A percentile compares a stretch with the other conserved stretches of the same genome.
These are phyloP conservation scores for Drosophila athabasca DNA, from an alignment of 1,140 invertebrate genomes.

Conservation along the genomic window DNA sequence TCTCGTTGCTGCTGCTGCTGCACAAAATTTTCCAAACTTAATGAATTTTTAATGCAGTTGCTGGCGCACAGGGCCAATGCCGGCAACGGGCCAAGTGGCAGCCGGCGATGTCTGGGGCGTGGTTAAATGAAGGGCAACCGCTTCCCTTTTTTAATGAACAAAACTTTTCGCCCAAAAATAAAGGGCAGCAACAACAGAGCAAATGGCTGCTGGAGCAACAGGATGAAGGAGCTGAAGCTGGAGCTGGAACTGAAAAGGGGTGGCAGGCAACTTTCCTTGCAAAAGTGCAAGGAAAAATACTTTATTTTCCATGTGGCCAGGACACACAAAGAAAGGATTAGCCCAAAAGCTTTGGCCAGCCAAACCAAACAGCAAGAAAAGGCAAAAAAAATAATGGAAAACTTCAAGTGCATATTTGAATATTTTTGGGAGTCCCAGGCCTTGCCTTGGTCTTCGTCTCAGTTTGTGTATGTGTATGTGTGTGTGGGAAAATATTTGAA, in stretches of 20 bases:
- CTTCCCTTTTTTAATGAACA: constrained; percentile 80
- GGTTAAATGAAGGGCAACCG: constrained; percentile 76
- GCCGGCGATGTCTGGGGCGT: constrained; percentile 75
- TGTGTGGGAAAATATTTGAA: constrained; percentile 75
- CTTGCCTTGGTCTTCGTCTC: neutral
- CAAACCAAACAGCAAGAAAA: constrained; percentile 42
- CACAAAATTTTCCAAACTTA: constrained; percentile 83
- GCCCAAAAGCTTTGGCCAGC: constrained; percentile 56
- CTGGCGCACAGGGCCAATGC: constrained; percentile 34
- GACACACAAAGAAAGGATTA: constrained; percentile 81
- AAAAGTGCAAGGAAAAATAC: constrained; percentile 81
- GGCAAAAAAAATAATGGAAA: constrained; percentile 51
- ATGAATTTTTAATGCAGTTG: constrained; percentile 84
- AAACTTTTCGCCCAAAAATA: constrained; percentile 73
- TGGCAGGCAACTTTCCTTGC: constrained; percentile 62
- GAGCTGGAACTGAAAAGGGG: too few species aligned
- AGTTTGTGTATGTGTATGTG: constrained; percentile 29
- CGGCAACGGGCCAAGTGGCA: constrained; percentile 39
- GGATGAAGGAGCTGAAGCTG: neutral
- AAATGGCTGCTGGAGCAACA: neutral
- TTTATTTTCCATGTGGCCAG: constrained; percentile 75
- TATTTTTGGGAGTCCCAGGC: constrained; percentile 51
- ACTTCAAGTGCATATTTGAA: constrained; percentile 82
- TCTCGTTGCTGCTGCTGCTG: constrained; percentile 40
- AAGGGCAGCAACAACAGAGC: constrained; percentile 20